Percentiles rank a stretch among this genome's conserved stretches.
Evolutionary conservation across 2,113 vertebrate genomes (phyloP).

Genomic region (Capreolus pygargus): DNA sequence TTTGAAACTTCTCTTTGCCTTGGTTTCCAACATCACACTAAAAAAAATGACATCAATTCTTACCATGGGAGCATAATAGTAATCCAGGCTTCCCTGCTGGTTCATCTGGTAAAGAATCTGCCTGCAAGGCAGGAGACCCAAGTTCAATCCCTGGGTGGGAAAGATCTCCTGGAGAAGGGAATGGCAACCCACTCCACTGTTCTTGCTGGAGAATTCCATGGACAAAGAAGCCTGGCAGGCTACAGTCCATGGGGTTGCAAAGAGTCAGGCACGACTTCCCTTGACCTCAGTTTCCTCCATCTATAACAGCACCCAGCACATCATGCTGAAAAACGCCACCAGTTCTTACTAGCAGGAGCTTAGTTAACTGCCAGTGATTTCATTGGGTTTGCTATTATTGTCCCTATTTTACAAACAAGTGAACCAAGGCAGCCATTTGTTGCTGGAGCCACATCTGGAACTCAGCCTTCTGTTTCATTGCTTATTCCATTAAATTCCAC

Average conservation of each 20-base stretch:
- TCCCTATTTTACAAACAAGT: background rate
- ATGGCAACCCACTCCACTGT: background rate
- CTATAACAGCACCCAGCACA: background rate
- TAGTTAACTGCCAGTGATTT: background rate
- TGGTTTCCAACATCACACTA: background rate
- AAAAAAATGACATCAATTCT: background rate
- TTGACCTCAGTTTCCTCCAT: background rate
- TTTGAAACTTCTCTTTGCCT: background rate
- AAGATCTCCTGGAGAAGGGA: background rate
- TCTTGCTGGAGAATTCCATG: background rate
- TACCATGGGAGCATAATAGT: background rate
- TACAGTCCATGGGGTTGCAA: background rate
- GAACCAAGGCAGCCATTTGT: background rate
- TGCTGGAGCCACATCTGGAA: background rate
- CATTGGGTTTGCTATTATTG: background rate
- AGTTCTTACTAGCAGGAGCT: background rate
- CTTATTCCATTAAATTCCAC: background rate
- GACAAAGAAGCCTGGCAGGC: background rate
- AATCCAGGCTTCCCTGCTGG: background rate
- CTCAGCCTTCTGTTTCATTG: background rate
- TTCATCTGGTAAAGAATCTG: background rate
- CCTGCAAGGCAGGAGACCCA: background rate
- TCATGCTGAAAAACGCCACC: background rate
- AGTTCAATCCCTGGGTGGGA: background rate
- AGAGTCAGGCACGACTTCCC: background rate